A percentile compares a stretch with the other conserved stretches of the same genome.
phyloP scores from a whole-genome alignment of 2,113 vertebrate species.

The Grantiella picta region DNA sequence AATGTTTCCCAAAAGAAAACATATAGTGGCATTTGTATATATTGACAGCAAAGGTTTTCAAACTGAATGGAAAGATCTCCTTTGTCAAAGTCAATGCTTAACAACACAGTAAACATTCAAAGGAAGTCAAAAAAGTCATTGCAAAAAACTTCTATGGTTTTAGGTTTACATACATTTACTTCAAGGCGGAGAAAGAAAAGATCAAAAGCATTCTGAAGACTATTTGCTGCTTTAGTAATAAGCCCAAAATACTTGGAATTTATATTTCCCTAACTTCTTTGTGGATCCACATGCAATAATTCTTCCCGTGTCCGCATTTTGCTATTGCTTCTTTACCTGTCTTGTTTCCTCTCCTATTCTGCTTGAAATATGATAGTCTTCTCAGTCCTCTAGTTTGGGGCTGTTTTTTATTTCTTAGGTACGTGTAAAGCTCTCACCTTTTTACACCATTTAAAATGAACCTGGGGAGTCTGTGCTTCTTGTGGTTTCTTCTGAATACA shows the following conservation, averaged over 20 bases:
- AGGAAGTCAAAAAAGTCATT: constrained; percentile 9
- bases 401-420: neutral
- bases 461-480: neutral
- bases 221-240: constrained; percentile 36
- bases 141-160: constrained; percentile 31
- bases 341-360: neutral
- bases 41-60: neutral
- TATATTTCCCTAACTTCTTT: neutral
- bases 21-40: constrained; percentile 32
- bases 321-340: neutral
- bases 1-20: constrained; percentile 36
- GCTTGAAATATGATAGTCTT: neutral
- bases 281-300: neutral
- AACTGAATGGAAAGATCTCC: constrained; percentile 17
- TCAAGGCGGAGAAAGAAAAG: neutral
- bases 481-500: neutral
- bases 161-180: neutral
- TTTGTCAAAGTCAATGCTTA: constrained; percentile 45
- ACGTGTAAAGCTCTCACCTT: neutral
- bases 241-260: constrained; percentile 24
- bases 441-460: neutral
- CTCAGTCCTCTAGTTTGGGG: neutral
- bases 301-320: neutral
- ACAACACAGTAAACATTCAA: neutral
- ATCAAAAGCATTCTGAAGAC: constrained; percentile 59